These are phyloP conservation scores for Zaprionus ghesquierei DNA, from an alignment of 1,140 invertebrate genomes.

Conservation along the genomic window DNA sequence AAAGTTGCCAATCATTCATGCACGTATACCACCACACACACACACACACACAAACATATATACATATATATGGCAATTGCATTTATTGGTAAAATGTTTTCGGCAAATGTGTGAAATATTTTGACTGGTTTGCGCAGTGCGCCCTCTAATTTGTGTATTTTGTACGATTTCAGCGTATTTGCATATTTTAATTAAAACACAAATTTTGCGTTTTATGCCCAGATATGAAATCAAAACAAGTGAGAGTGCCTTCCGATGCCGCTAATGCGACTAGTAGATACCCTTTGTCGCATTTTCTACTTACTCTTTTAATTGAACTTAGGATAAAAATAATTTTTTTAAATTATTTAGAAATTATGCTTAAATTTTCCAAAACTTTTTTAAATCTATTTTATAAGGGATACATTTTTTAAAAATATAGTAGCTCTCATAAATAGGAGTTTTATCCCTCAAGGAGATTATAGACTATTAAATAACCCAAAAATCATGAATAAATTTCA, in stretches of 20 bases:
- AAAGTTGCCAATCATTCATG: slow-evolving; percentile 7
- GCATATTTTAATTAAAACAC: slow-evolving; percentile 81
- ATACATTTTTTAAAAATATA: too few species aligned
- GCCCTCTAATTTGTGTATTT: slow-evolving; percentile 38
- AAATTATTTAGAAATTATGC: too few species aligned
- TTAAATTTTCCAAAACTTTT: too few species aligned
- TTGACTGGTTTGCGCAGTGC: slow-evolving; percentile 46
- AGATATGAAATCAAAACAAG: slow-evolving; percentile 12
- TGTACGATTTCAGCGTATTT: slow-evolving; percentile 66
- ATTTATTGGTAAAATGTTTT: slow-evolving; percentile 64
- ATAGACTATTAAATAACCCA: too few species aligned
- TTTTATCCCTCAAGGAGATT: too few species aligned
- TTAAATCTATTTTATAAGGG: too few species aligned
- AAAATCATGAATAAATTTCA: too few species aligned
- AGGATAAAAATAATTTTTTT: too few species aligned
- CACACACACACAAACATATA: not conserved
- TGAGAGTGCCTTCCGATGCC: not conserved
- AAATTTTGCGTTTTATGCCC: slow-evolving; percentile 54
- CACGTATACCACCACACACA: not conserved
- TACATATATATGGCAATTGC: slow-evolving; percentile 38
- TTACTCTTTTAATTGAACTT: too few species aligned
- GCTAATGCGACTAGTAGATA: not conserved
- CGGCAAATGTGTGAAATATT: slow-evolving; percentile 73
- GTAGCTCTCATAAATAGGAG: too few species aligned
- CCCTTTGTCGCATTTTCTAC: not conserved